Conservation (phyloP, 2,888 invertebrate genomes). For the Ethmia dodecea region DNA sequence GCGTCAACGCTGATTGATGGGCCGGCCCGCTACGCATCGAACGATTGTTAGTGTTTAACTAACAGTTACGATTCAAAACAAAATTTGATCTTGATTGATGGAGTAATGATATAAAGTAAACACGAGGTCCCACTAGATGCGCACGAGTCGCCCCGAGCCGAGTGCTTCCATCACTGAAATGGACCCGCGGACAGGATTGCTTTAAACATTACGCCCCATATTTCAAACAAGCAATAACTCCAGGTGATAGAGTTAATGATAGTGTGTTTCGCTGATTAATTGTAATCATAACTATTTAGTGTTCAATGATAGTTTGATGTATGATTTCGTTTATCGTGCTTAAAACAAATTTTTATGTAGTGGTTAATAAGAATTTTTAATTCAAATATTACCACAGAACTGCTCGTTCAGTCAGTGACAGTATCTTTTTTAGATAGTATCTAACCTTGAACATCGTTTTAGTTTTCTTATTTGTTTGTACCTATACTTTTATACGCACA, state of each 20-base stretch:
- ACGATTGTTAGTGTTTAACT: constrained; percentile 71
- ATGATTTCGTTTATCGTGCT: too few relatives aligned
- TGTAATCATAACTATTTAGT: constrained; percentile 6
- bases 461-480: too few relatives aligned
- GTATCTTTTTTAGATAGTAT: too few relatives aligned
- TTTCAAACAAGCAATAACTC: constrained; percentile 22
- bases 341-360: too few relatives aligned
- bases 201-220: constrained; percentile 35
- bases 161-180: constrained; percentile 41
- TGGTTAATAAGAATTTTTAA: too few relatives aligned
- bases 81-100: constrained; percentile 73
- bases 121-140: constrained; percentile 43
- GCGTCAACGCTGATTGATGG: constrained; percentile 67
- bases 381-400: too few relatives aligned
- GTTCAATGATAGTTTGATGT: too few relatives aligned
- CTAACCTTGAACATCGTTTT: too few relatives aligned
- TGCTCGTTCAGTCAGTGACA: too few relatives aligned
- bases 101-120: constrained; percentile 75
- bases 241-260: constrained; percentile 15
- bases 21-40: constrained; percentile 38
- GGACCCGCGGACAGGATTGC: constrained; percentile 30
- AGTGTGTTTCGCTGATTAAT: constrained; percentile 11
- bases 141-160: constrained; percentile 38
- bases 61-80: constrained; percentile 69
- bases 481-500: too few relatives aligned